Base-by-base conservation (phyloP, 2,113 vertebrate genomes). In the Telmatochromis bifrenatus region DNA sequence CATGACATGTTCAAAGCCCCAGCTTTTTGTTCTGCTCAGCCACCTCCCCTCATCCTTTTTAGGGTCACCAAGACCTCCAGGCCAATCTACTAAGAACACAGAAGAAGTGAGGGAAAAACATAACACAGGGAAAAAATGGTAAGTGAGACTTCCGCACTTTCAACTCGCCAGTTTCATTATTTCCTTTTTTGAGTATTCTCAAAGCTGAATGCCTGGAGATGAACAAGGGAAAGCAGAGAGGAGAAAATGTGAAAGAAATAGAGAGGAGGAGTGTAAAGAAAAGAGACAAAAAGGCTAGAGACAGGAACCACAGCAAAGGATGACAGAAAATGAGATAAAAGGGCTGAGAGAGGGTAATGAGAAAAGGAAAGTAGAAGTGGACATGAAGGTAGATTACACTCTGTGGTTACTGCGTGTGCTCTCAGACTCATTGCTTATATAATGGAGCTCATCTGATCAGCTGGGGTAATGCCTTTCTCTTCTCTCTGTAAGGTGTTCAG, bases 1-100 rank as follows among this genome's bases (percentile, higher is more conserved):
- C 83, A 51, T 89, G 94, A 86, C 92, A 37, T 92, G 88, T 93
- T 94, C 89, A 93, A 93, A 94, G 89, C 81, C 73, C 35, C n/a
- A 26, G 85, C 79, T 86, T 83, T 95, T 92, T 93, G 91, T 93
- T 91, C 75, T 55, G 70, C 84, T 89, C 88, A 23, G 85, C 85
- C 23, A 49, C 42, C 70, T 47, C 45, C 23, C 83, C 79, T 62
- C 87, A 88, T 88, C 85, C 79, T 68, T 90, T 81, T 90, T 77
- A 85, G 90, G 89, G 91, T 88, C 85, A 56, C 28, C 21, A 9
- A 92, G 79, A 90, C 86, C 88, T 93, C 86, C 89, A 90, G 91
- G 92, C 86, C 87, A 92, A 92, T 88, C 62, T 90, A 94, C 91
- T 92, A 95, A 82, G 80, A 91, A 91, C 21, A 91, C 42, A 84